phyloP scores from a whole-genome alignment of 2,797 vertebrate genomes.

The Potorous gilbertii region DNA sequence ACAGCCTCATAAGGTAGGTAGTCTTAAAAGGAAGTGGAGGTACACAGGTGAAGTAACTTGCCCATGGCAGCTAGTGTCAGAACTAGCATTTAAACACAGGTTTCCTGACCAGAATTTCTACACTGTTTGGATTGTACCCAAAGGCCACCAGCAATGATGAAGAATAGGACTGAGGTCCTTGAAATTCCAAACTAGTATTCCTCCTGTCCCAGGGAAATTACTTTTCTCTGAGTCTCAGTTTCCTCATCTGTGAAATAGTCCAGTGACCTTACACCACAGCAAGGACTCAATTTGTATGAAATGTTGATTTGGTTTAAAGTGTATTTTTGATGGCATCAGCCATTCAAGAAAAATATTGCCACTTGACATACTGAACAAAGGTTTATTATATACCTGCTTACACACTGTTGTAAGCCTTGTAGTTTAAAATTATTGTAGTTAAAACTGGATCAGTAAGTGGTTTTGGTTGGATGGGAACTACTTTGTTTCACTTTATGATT shows the following conservation, averaged over 20 bases:
- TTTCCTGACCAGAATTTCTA: not conserved
- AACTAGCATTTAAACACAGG: not conserved
- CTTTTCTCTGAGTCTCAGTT: not conserved
- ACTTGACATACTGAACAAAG: no score
- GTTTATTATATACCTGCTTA: no score
- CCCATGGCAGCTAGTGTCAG: not conserved
- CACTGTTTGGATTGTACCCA: not conserved
- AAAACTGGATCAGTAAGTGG: not conserved
- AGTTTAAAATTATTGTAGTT: not conserved
- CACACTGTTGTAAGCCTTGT: not conserved
- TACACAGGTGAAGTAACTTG: not conserved
- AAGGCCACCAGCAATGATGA: not conserved
- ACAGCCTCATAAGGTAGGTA: not conserved
- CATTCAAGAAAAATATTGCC: not conserved
- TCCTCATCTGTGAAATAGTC: not conserved
- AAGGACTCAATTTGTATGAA: not conserved
- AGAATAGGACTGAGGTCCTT: not conserved
- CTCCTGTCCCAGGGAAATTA: not conserved
- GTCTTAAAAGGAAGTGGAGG: not conserved
- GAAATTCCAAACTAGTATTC: not conserved
- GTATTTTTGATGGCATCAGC: not conserved
- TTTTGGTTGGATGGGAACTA: not conserved
- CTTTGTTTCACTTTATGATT: slow-evolving; percentile 15
- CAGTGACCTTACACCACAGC: not conserved
- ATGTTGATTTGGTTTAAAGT: slow-evolving; percentile 70